phyloP scores from a whole-genome alignment of 2,888 invertebrate species.

The Hesperia comma region DNA sequence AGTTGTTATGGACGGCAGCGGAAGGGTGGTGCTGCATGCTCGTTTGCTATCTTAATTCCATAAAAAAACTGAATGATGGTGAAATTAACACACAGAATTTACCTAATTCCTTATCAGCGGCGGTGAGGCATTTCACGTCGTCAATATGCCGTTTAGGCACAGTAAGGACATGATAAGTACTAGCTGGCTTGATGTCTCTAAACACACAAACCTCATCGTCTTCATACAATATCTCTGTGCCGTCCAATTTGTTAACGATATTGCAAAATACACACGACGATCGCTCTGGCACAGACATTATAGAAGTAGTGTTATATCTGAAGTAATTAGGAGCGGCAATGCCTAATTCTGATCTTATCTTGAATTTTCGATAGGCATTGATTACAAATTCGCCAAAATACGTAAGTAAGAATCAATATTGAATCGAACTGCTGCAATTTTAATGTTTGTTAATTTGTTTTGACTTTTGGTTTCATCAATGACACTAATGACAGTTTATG shows the following conservation, averaged over 20 bases:
- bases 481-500: no score
- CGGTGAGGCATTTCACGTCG: constrained; percentile 87
- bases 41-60: no score
- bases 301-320: constrained; percentile 7
- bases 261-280: constrained; percentile 89
- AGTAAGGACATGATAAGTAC: constrained; percentile 90
- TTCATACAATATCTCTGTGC: constrained; percentile 87
- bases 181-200: constrained; percentile 92
- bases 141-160: constrained; percentile 90
- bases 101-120: constrained; percentile 88
- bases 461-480: no score
- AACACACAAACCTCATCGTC: constrained; percentile 91
- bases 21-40: no score
- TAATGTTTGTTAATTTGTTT: no score
- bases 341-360: no score
- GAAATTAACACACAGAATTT: constrained; percentile 57
- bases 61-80: no score
- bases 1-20: no score
- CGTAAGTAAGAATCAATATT: no score
- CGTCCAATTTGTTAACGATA: constrained; percentile 85
- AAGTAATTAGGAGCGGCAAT: not conserved
- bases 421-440: no score
- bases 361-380: no score
- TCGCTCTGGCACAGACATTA: constrained; percentile 55
- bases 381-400: no score